phyloP scores from a whole-genome alignment of 2,888 invertebrate species.

The Adela reaumurella region DNA sequence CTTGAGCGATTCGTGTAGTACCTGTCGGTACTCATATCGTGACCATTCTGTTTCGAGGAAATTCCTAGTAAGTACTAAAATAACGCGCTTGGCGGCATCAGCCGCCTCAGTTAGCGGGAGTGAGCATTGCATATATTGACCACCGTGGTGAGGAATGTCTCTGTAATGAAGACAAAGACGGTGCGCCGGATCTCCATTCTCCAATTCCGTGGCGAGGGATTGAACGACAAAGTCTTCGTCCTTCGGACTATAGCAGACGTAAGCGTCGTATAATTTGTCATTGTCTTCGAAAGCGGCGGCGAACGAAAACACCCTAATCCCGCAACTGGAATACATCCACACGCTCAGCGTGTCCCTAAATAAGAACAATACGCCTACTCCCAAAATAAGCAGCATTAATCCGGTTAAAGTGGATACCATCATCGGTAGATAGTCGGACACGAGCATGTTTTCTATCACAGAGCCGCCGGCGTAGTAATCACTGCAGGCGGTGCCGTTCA shows the following conservation, averaged over 20 bases:
- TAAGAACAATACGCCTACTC: conserved; percentile 75
- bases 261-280: conserved; percentile 89
- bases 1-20: conserved; percentile 82
- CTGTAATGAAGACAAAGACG: conserved; percentile 86
- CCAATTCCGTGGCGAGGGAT: conserved; percentile 80
- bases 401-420: conserved; percentile 75
- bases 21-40: conserved; percentile 83
- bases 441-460: conserved; percentile 75
- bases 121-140: conserved; percentile 65
- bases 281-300: conserved; percentile 71
- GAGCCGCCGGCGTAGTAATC: conserved; percentile 81
- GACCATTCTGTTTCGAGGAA: conserved; percentile 93
- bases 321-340: conserved; percentile 85
- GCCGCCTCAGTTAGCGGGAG: conserved; percentile 83
- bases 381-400: conserved; percentile 71
- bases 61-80: conserved; percentile 82
- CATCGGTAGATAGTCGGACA: conserved; percentile 80
- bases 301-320: conserved; percentile 75
- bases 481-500: conserved; percentile 81
- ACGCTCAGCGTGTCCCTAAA: conserved; percentile 83
- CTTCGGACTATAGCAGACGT: conserved; percentile 88
- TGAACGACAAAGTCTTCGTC: conserved; percentile 89
- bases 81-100: conserved; percentile 80
- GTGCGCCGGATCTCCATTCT: conserved; percentile 75
- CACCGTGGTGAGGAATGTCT: conserved; percentile 71